phyloP scores from a whole-genome alignment of 2,113 vertebrate species.

The Taurulus bubalis region DNA sequence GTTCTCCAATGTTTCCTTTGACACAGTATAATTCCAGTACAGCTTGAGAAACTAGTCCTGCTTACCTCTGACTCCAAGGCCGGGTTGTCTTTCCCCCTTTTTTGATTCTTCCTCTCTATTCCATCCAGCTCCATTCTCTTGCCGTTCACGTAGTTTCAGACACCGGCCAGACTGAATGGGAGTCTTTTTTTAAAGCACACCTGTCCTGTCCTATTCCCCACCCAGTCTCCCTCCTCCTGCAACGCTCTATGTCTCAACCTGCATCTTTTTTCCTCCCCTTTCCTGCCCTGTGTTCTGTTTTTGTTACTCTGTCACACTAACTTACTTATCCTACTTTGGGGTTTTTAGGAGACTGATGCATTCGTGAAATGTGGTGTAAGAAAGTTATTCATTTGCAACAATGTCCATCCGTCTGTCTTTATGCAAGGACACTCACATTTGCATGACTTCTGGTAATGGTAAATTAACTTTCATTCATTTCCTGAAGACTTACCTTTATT shows the following conservation, averaged over 20 bases:
- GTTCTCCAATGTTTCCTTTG: not conserved
- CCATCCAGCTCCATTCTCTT: conserved; percentile 47
- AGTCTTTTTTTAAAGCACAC: conserved; percentile 9
- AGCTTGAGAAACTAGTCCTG: not conserved
- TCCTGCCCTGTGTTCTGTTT: not conserved
- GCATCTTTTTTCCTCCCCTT: not conserved
- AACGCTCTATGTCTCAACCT: not conserved
- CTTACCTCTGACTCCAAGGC: conserved; percentile 64
- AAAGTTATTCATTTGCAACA: not conserved
- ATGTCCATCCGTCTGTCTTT: not conserved
- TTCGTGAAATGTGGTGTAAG: not conserved
- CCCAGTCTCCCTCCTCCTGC: conserved; percentile 10
- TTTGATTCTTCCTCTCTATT: not conserved
- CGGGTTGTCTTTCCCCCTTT: conserved; percentile 33
- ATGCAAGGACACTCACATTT: not conserved
- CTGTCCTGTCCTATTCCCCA: conserved; percentile 19
- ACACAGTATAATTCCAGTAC: not conserved
- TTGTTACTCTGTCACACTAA: not conserved
- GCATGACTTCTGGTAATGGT: not conserved
- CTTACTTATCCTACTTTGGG: not conserved
- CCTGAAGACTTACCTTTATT: not conserved
- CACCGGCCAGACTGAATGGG: not conserved
- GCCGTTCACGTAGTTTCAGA: not conserved
- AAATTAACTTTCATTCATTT: not conserved
- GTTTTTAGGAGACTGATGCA: not conserved